Conservation (phyloP, 1,140 invertebrate genomes). For the Drosophila auraria region DNA sequence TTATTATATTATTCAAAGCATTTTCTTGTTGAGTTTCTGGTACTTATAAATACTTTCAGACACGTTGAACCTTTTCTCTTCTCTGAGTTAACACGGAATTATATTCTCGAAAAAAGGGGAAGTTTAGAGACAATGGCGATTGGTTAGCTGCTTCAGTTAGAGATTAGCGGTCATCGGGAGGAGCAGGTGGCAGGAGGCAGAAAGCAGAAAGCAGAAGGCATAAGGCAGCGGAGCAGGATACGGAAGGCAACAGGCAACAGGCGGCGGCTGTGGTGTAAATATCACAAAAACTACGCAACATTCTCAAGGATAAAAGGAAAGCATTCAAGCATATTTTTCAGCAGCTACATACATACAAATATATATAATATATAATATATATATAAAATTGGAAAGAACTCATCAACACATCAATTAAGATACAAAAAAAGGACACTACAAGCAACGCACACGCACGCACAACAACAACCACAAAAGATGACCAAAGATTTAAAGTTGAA, state of each 20-base stretch:
- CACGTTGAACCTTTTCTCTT: not conserved
- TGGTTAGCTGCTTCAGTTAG: constrained; percentile 13
- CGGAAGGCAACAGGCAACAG: constrained; percentile 15
- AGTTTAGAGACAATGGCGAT: not conserved
- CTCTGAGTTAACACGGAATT: not conserved
- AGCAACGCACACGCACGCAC: constrained; percentile 21
- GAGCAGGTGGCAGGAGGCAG: constrained; percentile 8
- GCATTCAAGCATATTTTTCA: constrained; percentile 18
- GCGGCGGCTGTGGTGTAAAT: constrained; percentile 12
- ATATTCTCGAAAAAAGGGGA: not conserved
- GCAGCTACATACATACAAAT: constrained; percentile 12
- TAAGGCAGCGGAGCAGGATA: constrained; percentile 21
- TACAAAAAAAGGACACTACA: constrained; percentile 31
- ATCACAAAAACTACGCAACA: constrained; percentile 33
- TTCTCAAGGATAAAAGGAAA: constrained; percentile 9
- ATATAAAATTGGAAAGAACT: constrained; percentile 18
- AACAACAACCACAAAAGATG: not conserved
- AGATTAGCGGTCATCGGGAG: constrained; percentile 6
- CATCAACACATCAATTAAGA: constrained; percentile 7
- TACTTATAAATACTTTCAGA: constrained; percentile 5
- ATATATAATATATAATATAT: constrained; percentile 15
- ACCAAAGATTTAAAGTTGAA: not conserved
- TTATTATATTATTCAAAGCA: not conserved
- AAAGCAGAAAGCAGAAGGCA: not conserved
- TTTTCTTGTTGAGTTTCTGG: not conserved